Base-by-base conservation (phyloP, 64 coral and sea anemone species). In the Hydrozoanthus tunicans region DNA sequence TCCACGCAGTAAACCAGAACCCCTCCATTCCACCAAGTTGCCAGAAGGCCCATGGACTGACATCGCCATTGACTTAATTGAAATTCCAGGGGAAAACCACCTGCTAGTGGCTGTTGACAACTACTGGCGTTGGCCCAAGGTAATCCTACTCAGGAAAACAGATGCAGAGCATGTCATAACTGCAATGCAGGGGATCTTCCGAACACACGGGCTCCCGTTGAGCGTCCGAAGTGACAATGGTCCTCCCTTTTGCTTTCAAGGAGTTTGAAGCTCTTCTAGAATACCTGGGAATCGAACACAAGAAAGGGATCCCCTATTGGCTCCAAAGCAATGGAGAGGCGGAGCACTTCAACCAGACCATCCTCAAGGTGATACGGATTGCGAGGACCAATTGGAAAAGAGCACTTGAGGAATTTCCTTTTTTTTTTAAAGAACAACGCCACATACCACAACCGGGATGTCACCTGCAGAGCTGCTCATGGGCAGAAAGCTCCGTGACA, bases 291-390 rank as follows among this genome's bases (percentile, higher is more conserved):
- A 93, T 88, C 14, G 74, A 89, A 52, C 91, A 89, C 73, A 93
- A 80, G 27, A 93, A 93, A 70, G 83, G 83, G n/a, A 80, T 93
- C 51, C 91, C 83, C 0, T 93, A 93, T 59, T 93, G 91, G 82
- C 91, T 82, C 54, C 91, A 93, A 77, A 93, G 91, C 59, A 82
- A 92, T 77, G 91, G 91, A 43, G 80, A 92, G 63, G 91, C 85
- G 58, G 91, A 92, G n/a, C 14, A 67, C 51, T 82, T 3, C 13
- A 92, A 84, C 78, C 14, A 76, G 80, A 92, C 91, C 15, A n/a
- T 92, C 77, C 73, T 92, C 5, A 89, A 89, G 23, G 53, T 43
- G 0, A 55, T 89, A 4, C 0, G 63, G 55, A 93, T 89, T 62
- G 63, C 92, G 1, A 68, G 86, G 6, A 89, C 32, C 52, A 51